phyloP scores from a whole-genome alignment of 2,888 invertebrate genomes.

The Agapostemon virescens region DNA sequence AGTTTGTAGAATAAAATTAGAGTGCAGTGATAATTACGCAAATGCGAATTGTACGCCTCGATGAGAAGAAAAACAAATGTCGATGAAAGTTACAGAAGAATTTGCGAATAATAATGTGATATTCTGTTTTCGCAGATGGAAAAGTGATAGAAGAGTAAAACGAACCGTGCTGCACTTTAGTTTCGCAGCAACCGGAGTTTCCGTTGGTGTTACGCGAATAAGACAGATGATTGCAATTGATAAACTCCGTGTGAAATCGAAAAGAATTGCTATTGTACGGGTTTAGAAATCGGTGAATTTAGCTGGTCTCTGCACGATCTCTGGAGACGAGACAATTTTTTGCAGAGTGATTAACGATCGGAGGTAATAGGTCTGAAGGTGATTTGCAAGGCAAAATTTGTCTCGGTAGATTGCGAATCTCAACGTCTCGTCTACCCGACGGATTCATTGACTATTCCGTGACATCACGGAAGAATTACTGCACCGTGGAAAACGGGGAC shows the following conservation, averaged over 20 bases:
- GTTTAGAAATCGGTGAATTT: background rate
- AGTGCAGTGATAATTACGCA: background rate
- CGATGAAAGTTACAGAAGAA: too few relatives aligned
- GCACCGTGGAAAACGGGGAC: background rate
- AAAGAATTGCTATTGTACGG: background rate
- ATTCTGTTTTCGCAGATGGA: background rate
- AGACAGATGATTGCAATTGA: background rate
- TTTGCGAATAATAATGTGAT: too few relatives aligned
- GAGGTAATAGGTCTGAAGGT: background rate
- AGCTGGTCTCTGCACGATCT: background rate
- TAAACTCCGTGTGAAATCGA: background rate
- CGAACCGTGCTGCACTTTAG: background rate
- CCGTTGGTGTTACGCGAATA: background rate
- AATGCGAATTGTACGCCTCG: too few relatives aligned
- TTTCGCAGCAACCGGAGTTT: background rate
- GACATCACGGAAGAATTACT: slow-evolving; percentile 7
- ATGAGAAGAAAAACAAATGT: too few relatives aligned
- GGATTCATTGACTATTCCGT: background rate
- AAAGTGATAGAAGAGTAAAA: background rate
- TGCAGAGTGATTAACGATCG: slow-evolving; percentile 1
- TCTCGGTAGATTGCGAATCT: slow-evolving; percentile 2
- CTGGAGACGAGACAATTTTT: background rate
- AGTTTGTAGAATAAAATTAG: background rate
- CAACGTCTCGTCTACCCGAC: slow-evolving; percentile 6
- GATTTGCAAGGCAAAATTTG: background rate